Base-by-base conservation (phyloP, 1,140 invertebrate genomes). In the Neomicropteryx cornuta region DNA sequence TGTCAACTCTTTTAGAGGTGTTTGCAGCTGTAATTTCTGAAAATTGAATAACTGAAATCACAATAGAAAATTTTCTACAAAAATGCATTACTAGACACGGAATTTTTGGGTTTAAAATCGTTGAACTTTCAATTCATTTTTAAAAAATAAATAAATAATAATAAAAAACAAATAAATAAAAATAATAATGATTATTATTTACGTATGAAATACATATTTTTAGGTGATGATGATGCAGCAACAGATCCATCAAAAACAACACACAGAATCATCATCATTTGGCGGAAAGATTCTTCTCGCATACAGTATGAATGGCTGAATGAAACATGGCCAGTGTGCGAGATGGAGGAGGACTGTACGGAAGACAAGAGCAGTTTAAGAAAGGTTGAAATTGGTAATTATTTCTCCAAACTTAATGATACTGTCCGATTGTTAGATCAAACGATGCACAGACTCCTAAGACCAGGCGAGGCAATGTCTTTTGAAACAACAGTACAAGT, bases 261-360 rank as follows among this genome's bases (percentile, higher is more conserved):
- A 19, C 59, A 83, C 30, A 74, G 81, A 27, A 76, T 89, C 30
- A 88, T 91, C 1, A 81, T 96, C 20, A 79, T 97, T 42, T 96
- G 91, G 89, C 72, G 91, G 14, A 72, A 82, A 29, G 88, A 93
- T 56, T 73, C 76, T 13, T 78, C 78, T 16, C 78, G 83, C 38
- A 66, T 95, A n/a, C 87, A 87, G 52, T 96, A 93, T 54, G 88
- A 94, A 53, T 96, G 92, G 90, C 58, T 90, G 3, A 69, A 75
- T 40, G 71, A 72, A 31, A 72, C 72, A 8, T 83, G 79, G 79
- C 69, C 72, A n/a, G 55, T 55, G 14, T 55, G 71, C 17, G 55
- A 63, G 58, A 60, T 32, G 8, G 53, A 55, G 20, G 58, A 66
- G n/a, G 64, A 62, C 45, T 50, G 52, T 66, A 33, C 55, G 49